phyloP scores from a whole-genome alignment of 2,797 vertebrate species.

The Rachycentron canadum region DNA sequence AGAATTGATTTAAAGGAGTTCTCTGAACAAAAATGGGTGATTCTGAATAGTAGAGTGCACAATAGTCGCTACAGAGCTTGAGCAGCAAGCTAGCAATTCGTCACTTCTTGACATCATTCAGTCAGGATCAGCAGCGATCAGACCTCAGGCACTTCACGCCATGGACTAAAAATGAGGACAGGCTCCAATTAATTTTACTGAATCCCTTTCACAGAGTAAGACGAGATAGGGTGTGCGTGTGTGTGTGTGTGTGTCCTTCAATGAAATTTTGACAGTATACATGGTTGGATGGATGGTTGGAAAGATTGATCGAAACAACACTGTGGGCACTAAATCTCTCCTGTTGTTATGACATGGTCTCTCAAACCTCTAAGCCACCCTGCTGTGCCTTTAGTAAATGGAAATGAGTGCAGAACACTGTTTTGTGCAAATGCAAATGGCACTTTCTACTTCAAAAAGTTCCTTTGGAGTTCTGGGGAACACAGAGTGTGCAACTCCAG shows the following conservation, averaged over 20 bases:
- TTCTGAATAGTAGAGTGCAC: conserved; percentile 3
- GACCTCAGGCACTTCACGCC: conserved; percentile 43
- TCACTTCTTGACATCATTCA: conserved; percentile 62
- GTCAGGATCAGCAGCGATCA: conserved; percentile 57
- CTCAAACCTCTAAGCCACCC: conserved; percentile 41
- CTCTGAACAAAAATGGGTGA: conserved; percentile 4
- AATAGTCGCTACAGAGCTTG: conserved; percentile 7
- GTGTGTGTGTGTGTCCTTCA: conserved; percentile 52
- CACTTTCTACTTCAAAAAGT: conserved; percentile 32
- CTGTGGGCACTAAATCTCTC: conserved; percentile 39
- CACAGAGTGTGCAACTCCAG: conserved; percentile 13
- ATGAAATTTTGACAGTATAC: conserved; percentile 48
- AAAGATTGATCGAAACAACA: conserved; percentile 50
- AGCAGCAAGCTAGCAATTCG: conserved; percentile 35
- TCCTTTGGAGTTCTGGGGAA: conserved; percentile 13
- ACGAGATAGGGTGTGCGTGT: conserved; percentile 29
- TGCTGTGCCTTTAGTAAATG: conserved; percentile 50
- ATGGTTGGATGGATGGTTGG: conserved; percentile 49
- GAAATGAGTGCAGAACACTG: conserved; percentile 30
- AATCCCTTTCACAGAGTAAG: conserved; percentile 39
- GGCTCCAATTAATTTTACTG: conserved; percentile 53
- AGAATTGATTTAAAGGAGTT: conserved; percentile 6
- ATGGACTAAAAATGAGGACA: conserved; percentile 59
- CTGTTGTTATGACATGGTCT: conserved; percentile 52
- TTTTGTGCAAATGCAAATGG: conserved; percentile 54